Percentiles rank a stretch among this genome's conserved stretches.
Evolutionary conservation across 2,113 vertebrate genomes (phyloP).

Genomic region (Aviceda subcristata): DNA sequence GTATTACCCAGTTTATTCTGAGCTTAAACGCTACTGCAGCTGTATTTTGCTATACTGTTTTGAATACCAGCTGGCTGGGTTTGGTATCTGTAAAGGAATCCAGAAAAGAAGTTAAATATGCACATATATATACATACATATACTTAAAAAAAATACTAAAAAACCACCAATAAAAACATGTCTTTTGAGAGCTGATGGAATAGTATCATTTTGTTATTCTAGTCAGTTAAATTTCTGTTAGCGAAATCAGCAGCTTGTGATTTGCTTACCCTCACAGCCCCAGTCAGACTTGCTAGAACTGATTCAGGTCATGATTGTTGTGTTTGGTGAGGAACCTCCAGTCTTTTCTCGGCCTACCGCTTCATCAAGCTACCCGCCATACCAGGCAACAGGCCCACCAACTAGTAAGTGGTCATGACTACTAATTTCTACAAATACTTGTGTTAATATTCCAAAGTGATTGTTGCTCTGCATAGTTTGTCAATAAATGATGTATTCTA

Average conservation of each 20-base stretch:
- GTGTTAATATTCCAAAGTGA: fast-evolving
- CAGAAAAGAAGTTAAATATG: not conserved
- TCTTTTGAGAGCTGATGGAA: not conserved
- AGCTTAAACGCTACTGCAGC: not conserved
- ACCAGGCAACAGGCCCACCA: conserved; percentile 92
- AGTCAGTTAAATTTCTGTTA: not conserved
- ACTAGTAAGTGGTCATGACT: conserved; percentile 80
- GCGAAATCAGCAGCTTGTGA: not conserved
- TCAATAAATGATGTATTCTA: not conserved
- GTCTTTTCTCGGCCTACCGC: conserved; percentile 93
- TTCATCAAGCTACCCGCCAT: conserved; percentile 86
- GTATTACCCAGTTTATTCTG: not conserved
- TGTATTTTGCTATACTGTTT: not conserved
- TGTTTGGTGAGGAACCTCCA: conserved; percentile 96
- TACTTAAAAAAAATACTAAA: not conserved
- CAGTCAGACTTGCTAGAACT: conserved; percentile 93
- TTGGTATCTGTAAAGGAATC: not conserved
- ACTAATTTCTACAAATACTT: not conserved
- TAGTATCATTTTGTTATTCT: not conserved
- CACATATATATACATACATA: fast-evolving
- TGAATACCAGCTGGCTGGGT: not conserved
- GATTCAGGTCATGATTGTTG: conserved; percentile 98
- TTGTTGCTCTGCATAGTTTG: not conserved
- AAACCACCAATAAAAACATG: not conserved
- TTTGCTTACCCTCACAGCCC: conserved; percentile 75